Conservation (phyloP, 2,888 invertebrate species). For the Drosophila robusta region DNA sequence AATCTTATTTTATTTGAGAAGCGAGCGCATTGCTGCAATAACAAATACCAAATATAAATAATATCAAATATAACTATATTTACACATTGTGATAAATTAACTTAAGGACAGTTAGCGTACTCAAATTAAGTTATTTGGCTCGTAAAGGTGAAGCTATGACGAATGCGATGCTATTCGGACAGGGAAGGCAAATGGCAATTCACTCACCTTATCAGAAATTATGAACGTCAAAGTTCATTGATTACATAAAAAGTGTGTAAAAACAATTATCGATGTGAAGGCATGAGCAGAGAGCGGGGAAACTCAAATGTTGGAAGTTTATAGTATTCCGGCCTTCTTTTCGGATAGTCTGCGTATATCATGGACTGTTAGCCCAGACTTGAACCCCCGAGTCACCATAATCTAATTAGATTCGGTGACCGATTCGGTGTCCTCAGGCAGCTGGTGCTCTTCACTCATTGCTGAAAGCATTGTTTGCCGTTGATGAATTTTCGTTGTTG, state of each 20-base stretch:
- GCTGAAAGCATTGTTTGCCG: conserved; percentile 25
- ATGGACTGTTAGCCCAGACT: conserved; percentile 41
- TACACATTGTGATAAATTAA: not conserved
- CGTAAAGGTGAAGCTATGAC: conserved; percentile 40
- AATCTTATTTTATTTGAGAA: too few relatives aligned
- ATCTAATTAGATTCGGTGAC: conserved; percentile 48
- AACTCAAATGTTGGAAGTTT: too few relatives aligned
- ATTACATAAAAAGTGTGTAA: conserved; percentile 1
- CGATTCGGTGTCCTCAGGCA: not conserved
- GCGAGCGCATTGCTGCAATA: too few relatives aligned
- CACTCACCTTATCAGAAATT: conserved; percentile 41
- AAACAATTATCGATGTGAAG: conserved; percentile 1
- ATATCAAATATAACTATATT: not conserved
- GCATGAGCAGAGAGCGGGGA: not conserved
- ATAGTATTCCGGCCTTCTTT: not conserved
- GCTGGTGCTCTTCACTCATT: conserved; percentile 8
- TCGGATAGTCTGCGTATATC: not conserved
- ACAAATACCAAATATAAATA: too few relatives aligned
- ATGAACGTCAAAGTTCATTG: conserved; percentile 5
- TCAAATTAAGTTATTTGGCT: conserved; percentile 24
- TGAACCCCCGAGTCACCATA: conserved; percentile 32
- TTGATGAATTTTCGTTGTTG: conserved; percentile 22
- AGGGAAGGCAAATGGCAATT: conserved; percentile 12
- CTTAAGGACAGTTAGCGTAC: conserved; percentile 4
- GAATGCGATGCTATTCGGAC: conserved; percentile 27